Base-by-base conservation (phyloP, 2,888 invertebrate species). In the Zaprionus bogoriensis region DNA sequence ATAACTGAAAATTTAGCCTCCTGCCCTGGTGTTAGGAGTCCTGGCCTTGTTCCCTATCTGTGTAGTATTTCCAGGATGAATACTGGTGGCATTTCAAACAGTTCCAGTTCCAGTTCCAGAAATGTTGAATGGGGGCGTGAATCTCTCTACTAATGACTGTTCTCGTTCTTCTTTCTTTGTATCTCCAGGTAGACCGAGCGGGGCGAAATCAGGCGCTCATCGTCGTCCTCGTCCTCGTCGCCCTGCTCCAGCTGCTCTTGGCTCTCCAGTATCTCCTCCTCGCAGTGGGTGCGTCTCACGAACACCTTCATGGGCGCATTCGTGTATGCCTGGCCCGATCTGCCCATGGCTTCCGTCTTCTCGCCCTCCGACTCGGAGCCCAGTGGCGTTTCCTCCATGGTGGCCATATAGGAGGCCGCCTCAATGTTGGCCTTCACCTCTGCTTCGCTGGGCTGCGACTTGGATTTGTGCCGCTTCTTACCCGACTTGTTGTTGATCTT, bases 1-100 rank as follows among this genome's bases (percentile, higher is more conserved):
- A 38, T 55, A 45, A 76, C 79, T 74, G 50, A 45, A 66, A 82
- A 79, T 77, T 82, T 79, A 53, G 60, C 50, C 51, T 51, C 30
- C 17, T 19, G 50, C 61, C 68, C 65, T 32, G 12, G 28, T 5
- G 5, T n/a, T n/a, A n/a, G n/a, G n/a, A n/a, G n/a, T n/a, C n/a
- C n/a, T n/a, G n/a, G 38, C 5, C 46, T 39, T 28, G 20, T 47
- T 20, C 27, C 38, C 14, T 39, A 17, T 6, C 39, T n/a, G 12
- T 20, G 30, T n/a, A n/a, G n/a, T n/a, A n/a, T 27, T 27, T 27
- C 7, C 27, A 27, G 9, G 39, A 52, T 27, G 2, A 51, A 50
- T 62, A 7, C 20, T 44, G 30, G 62, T 20, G 30, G 50, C 23
- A 25, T 17, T 36, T 23, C 20, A 27, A 23, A 36, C n/a, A 22